Percentiles rank a stretch among this genome's conserved stretches.
Conservation (phyloP, 2,797 vertebrate species). For the Fratercula arctica region DNA sequence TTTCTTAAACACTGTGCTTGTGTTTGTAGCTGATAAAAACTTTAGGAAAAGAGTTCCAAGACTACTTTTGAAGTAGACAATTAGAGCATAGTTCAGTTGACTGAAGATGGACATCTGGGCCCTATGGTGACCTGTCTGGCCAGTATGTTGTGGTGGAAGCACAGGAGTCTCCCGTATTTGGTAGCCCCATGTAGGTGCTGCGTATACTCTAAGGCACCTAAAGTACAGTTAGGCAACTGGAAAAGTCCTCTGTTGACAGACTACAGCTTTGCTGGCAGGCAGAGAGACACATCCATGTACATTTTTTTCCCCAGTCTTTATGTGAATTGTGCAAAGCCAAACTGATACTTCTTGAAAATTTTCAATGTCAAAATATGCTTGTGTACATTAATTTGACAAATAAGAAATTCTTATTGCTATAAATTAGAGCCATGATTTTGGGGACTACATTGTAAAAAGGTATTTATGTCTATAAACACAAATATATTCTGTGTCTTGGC, state of each 20-base stretch:
- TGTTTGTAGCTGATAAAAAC: background rate
- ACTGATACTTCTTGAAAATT: background rate
- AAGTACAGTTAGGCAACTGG: background rate
- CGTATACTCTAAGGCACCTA: background rate
- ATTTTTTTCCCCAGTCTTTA: background rate
- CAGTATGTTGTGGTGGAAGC: background rate
- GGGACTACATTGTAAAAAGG: background rate
- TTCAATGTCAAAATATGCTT: background rate
- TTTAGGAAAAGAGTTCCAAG: background rate
- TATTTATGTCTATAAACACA: background rate
- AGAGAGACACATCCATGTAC: background rate
- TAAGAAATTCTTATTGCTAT: background rate
- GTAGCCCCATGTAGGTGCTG: background rate
- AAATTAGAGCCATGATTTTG: background rate
- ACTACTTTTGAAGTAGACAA: background rate
- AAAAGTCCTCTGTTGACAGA: background rate
- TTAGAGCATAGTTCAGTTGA: background rate
- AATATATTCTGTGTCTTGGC: background rate
- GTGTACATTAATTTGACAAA: background rate
- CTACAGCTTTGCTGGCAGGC: background rate
- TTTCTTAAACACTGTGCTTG: background rate
- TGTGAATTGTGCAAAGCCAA: background rate
- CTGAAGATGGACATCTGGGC: background rate
- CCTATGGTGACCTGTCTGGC: background rate
- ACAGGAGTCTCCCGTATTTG: background rate